A percentile compares a stretch with the other conserved stretches of the same genome.
Conservation (phyloP, 2,888 invertebrate species). For the Molanna angustata region DNA sequence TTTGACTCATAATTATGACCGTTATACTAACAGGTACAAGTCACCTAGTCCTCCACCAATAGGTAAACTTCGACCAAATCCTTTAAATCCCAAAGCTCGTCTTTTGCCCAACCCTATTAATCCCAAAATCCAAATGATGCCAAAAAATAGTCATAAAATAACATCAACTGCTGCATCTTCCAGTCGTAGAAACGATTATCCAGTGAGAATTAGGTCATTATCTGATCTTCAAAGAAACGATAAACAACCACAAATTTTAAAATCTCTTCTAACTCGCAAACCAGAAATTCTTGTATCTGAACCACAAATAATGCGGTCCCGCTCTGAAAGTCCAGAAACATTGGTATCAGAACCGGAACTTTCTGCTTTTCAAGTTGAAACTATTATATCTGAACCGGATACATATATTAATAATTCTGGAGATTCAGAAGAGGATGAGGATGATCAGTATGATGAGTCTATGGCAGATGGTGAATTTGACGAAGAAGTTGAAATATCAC, state of each 20-base stretch:
- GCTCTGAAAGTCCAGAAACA: constrained; percentile 53
- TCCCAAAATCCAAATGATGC: constrained; percentile 37
- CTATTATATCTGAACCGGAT: constrained; percentile 51
- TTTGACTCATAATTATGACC: constrained; percentile 50
- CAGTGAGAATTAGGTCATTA: constrained; percentile 52
- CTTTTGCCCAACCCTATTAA: constrained; percentile 53
- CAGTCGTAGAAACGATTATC: constrained; percentile 49
- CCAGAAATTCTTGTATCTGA: constrained; percentile 51
- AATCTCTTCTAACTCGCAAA: constrained; percentile 50
- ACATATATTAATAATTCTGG: constrained; percentile 38
- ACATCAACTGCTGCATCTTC: constrained; percentile 36
- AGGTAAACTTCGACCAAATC: constrained; percentile 46
- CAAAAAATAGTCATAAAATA: constrained; percentile 39
- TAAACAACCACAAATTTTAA: constrained; percentile 54
- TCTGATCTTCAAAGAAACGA: constrained; percentile 54
- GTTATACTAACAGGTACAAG: constrained; percentile 51
- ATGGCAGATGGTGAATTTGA: constrained; percentile 47
- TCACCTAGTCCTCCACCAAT: constrained; percentile 38
- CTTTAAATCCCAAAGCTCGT: constrained; percentile 52
- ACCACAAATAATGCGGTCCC: constrained; percentile 52
- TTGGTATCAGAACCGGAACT: constrained; percentile 53
- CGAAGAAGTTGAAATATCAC: constrained; percentile 52
- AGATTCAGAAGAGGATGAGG: constrained; percentile 36
- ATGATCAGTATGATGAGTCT: constrained; percentile 29
- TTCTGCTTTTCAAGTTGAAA: constrained; percentile 53